These are phyloP conservation scores for Phenganax stokvisi DNA, from an alignment of 92 coral and sea anemone species.

Conservation along the genomic window DNA sequence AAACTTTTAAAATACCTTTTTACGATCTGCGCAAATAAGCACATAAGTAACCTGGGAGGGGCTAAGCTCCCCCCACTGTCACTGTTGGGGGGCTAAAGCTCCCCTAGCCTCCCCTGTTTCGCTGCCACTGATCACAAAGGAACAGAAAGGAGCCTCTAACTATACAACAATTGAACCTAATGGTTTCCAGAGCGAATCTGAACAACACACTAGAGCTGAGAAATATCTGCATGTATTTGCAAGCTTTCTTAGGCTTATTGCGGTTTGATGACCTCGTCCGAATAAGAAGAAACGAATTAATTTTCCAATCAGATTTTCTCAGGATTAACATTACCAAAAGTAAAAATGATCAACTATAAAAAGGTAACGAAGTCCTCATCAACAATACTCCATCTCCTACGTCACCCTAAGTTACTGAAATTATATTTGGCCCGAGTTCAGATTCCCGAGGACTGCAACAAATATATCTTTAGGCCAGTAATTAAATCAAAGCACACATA, in stretches of 20 bases:
- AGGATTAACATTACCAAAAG: conserved; percentile 36
- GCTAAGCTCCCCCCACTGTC: too few relatives aligned
- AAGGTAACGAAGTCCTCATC: conserved; percentile 47
- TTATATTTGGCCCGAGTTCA: conserved; percentile 21
- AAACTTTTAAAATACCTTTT: too few relatives aligned
- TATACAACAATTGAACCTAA: too few relatives aligned
- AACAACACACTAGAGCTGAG: conserved; percentile 27
- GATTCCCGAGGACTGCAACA: conserved; percentile 3
- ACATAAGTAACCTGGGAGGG: too few relatives aligned
- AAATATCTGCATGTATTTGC: conserved; percentile 45
- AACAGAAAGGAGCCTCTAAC: too few relatives aligned
- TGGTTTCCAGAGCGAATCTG: too few relatives aligned
- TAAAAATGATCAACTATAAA: conserved; percentile 46
- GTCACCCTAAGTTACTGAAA: not conserved
- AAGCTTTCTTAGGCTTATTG: conserved; percentile 27
- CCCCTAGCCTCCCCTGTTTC: too few relatives aligned
- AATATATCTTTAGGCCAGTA: conserved; percentile 37
- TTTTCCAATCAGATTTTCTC: conserved; percentile 30
- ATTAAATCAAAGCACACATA: conserved; percentile 41
- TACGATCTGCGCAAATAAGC: too few relatives aligned
- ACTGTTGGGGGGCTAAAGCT: too few relatives aligned
- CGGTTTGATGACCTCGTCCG: conserved; percentile 45
- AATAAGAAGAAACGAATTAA: conserved; percentile 41
- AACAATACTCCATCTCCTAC: conserved; percentile 36
- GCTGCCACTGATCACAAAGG: too few relatives aligned